Conservation (phyloP, 2,113 vertebrate genomes). For the Heloderma charlesbogerti region DNA sequence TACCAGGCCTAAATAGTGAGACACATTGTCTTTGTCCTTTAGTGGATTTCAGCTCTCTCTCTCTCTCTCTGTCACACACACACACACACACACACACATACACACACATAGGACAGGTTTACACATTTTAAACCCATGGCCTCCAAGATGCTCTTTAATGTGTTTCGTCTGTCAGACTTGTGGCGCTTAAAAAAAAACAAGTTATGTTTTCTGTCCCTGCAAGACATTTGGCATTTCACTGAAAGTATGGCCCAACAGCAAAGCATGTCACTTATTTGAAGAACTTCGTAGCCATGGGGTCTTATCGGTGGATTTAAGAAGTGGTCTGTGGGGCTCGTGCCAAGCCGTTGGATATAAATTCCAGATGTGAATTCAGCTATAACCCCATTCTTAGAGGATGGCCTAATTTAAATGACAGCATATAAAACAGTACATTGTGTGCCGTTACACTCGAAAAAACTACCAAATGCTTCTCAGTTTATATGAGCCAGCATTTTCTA, state of each 20-base stretch:
- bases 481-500: background rate
- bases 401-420: constrained; percentile 34
- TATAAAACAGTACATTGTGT: constrained; percentile 12
- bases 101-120: background rate
- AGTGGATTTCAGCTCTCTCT: background rate
- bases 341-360: constrained; percentile 30
- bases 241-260: constrained; percentile 14
- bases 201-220: background rate
- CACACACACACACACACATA: too few relatives aligned
- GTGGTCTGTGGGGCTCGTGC: background rate
- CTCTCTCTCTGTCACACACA: too few relatives aligned
- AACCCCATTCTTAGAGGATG: constrained; percentile 14
- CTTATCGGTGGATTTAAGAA: constrained; percentile 22
- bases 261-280: constrained; percentile 22
- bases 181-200: constrained; percentile 5
- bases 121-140: fast-evolving
- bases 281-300: constrained; percentile 5
- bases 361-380: constrained; percentile 32
- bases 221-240: constrained; percentile 7
- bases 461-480: background rate
- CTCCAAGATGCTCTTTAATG: background rate
- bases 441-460: background rate
- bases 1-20: too few relatives aligned
- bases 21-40: background rate
- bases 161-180: constrained; percentile 8